These are phyloP conservation scores for Trematomus loennbergii DNA, from an alignment of 2,113 vertebrate genomes.

Conservation along the genomic window DNA sequence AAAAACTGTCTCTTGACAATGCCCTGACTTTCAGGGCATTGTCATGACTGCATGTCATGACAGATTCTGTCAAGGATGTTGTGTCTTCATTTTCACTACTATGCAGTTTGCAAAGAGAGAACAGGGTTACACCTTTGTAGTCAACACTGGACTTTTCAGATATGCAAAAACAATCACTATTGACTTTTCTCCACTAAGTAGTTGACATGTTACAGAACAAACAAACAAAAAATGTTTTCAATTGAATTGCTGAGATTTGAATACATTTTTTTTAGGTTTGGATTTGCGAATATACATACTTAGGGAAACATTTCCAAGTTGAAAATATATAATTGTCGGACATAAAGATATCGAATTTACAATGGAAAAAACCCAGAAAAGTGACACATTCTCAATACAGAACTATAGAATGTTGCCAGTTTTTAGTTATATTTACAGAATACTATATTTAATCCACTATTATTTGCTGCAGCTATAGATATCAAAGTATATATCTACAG, in stretches of 20 bases:
- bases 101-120: not conserved
- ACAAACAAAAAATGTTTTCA: too few species aligned
- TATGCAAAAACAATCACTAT: too few species aligned
- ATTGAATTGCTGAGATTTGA: too few species aligned
- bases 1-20: not conserved
- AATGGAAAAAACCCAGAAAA: not conserved
- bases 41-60: constrained; percentile 48
- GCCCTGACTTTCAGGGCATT: not conserved
- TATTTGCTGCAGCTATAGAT: not conserved
- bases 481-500: not conserved
- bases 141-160: too few species aligned
- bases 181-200: too few species aligned
- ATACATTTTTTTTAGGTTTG: not conserved
- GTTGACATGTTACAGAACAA: too few species aligned
- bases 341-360: too few species aligned
- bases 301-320: not conserved
- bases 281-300: not conserved
- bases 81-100: constrained; percentile 14
- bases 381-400: too few species aligned
- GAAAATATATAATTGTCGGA: too few species aligned
- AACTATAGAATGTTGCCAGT: too few species aligned
- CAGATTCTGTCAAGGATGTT: constrained; percentile 26
- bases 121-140: not conserved
- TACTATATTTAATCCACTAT: not conserved
- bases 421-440: not conserved